phyloP scores from a whole-genome alignment of 2,888 invertebrate species.

The Synanthedon vespiformis region DNA sequence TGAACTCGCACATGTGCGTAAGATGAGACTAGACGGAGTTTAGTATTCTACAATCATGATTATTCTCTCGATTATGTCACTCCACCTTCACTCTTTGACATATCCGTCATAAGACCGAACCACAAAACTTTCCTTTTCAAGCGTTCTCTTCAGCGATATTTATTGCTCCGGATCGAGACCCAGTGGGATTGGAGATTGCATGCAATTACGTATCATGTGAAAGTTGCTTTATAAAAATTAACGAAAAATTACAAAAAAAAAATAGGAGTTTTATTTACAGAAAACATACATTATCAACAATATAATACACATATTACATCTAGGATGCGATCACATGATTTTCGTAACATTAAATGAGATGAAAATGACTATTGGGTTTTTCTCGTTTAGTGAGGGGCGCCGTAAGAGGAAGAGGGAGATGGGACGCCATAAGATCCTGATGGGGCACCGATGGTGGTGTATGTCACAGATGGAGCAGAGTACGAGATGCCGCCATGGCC shows the following conservation, averaged over 20 bases:
- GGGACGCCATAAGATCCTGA: constrained; percentile 65
- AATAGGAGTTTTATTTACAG: constrained; percentile 65
- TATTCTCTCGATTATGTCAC: constrained; percentile 2
- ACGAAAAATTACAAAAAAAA: constrained; percentile 22
- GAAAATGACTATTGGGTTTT: constrained; percentile 44
- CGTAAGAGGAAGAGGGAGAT: constrained; percentile 53
- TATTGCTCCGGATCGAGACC: constrained; percentile 5
- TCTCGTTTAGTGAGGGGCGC: constrained; percentile 47
- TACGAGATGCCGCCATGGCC: constrained; percentile 30
- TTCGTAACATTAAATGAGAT: constrained; percentile 50
- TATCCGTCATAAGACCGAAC: constrained; percentile 14
- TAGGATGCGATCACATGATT: constrained; percentile 62
- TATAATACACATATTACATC: constrained; percentile 60
- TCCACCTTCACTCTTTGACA: constrained; percentile 13
- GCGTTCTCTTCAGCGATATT: constrained; percentile 1
- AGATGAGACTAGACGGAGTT: background rate
- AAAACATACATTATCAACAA: constrained; percentile 61
- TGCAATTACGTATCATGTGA: constrained; percentile 14
- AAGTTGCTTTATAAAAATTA: constrained; percentile 2
- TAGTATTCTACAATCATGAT: background rate
- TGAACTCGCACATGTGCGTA: constrained; percentile 1
- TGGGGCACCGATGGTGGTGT: constrained; percentile 52
- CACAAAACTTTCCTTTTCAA: constrained; percentile 29
- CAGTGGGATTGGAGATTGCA: background rate
- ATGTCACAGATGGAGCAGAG: constrained; percentile 31